Percentiles rank a stretch among this genome's conserved stretches.
phyloP scores from a whole-genome alignment of 1,140 invertebrate genomes.

The Leptoteleia sp. region DNA sequence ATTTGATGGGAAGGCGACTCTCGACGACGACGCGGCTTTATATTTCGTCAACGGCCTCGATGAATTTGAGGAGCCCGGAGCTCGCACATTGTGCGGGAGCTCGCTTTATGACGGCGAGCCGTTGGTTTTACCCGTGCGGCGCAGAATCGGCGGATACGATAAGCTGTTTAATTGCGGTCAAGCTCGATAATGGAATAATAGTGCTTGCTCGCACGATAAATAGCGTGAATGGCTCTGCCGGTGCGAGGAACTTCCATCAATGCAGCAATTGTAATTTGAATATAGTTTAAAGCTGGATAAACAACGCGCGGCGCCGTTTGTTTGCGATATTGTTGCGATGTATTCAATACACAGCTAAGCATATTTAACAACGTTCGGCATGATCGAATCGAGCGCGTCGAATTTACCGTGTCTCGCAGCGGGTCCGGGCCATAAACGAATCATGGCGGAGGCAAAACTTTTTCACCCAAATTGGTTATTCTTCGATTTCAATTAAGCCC shows the following conservation, averaged over 20 bases:
- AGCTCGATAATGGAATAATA: conserved; percentile 74
- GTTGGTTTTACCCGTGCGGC: conserved; percentile 15
- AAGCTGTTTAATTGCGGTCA: conserved; percentile 71
- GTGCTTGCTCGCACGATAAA: conserved; percentile 70
- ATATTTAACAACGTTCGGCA: conserved; percentile 33
- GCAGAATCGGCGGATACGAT: conserved; percentile 49
- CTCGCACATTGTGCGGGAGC: background rate
- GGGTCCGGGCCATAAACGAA: too few species aligned
- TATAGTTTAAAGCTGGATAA: conserved; percentile 74
- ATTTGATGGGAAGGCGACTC: too few species aligned
- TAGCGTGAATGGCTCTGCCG: conserved; percentile 65
- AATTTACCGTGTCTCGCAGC: too few species aligned
- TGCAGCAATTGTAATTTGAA: conserved; percentile 68
- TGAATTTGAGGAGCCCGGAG: too few species aligned
- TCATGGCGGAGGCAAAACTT: too few species aligned
- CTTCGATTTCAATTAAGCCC: too few species aligned
- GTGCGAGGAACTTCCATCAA: conserved; percentile 63
- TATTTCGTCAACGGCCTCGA: too few species aligned
- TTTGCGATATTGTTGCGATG: conserved; percentile 55
- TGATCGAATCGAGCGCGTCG: too few species aligned
- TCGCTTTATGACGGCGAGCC: conserved; percentile 37
- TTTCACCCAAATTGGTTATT: too few species aligned
- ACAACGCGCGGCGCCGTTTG: conserved; percentile 53
- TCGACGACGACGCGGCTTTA: too few species aligned
- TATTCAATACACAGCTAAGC: conserved; percentile 34